Percentiles rank a stretch among this genome's conserved stretches.
Evolutionary conservation across 2,797 vertebrate species (phyloP).

Genomic region (Setipinna tenuifilis): DNA sequence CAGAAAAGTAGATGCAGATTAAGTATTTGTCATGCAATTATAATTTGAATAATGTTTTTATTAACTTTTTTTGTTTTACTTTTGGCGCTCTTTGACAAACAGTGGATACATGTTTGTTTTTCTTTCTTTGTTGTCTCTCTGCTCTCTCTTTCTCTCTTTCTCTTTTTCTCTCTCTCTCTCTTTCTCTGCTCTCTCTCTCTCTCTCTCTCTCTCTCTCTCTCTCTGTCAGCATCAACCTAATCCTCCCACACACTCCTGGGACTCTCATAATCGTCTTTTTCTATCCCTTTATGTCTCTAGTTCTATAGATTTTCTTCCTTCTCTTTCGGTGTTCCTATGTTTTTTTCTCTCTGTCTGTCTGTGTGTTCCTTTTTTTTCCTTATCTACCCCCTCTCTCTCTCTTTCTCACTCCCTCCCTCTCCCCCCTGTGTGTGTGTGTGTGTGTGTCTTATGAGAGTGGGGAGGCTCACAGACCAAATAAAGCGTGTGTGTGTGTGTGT

Average conservation of each 20-base stretch:
- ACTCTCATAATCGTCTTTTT: too few species aligned
- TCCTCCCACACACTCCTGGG: too few species aligned
- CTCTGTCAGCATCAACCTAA: too few species aligned
- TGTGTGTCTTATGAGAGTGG: neutral
- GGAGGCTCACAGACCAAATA: neutral
- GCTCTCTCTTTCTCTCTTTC: neutral
- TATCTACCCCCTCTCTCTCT: neutral
- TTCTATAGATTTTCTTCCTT: neutral
- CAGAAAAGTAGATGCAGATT: neutral
- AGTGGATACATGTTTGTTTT: neutral
- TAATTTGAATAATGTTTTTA: neutral
- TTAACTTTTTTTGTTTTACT: neutral
- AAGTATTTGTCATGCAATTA: neutral
- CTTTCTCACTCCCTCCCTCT: too few species aligned
- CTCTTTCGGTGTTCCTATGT: neutral
- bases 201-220: too few species aligned
- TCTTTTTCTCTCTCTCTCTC: neutral
- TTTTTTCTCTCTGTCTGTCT: neutral
- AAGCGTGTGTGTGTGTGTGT: neutral
- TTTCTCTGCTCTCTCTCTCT: conserved; percentile 2
- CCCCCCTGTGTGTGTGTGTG: too few species aligned
- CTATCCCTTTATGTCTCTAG: neutral
- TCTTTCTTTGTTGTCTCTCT: neutral
- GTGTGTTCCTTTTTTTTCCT: conserved; percentile 6
- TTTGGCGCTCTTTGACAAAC: neutral